Conservation (phyloP, 2,797 vertebrate genomes). For the Orestias chungarensis region DNA sequence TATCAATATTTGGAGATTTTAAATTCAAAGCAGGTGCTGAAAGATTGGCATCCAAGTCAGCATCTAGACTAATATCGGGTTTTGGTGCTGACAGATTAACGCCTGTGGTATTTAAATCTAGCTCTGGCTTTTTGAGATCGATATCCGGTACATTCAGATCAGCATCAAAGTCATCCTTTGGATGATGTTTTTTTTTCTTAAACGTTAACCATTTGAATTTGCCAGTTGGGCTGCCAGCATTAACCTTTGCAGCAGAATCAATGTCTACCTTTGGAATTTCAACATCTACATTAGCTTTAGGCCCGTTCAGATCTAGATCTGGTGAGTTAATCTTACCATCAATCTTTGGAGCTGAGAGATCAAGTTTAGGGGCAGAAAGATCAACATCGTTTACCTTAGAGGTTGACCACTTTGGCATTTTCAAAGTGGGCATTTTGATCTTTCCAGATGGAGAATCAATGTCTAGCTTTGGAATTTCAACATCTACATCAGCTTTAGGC, state of each 20-base stretch:
- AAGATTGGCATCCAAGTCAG: too few relatives aligned
- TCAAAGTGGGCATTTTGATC: slow-evolving; percentile 53
- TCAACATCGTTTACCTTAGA: slow-evolving; percentile 49
- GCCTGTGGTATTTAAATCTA: slow-evolving; percentile 56
- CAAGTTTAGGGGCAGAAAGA: slow-evolving; percentile 43
- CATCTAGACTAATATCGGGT: slow-evolving; percentile 42
- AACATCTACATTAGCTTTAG: slow-evolving; percentile 48
- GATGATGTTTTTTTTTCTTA: slow-evolving; percentile 59
- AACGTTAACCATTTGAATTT: slow-evolving; percentile 56
- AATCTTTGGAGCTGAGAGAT: slow-evolving; percentile 51
- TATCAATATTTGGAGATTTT: too few relatives aligned
- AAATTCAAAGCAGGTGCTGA: too few relatives aligned
- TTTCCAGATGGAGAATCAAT: slow-evolving; percentile 54
- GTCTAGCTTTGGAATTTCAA: slow-evolving; percentile 45
- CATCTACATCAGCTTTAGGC: slow-evolving; percentile 48
- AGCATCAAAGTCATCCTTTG: slow-evolving; percentile 43
- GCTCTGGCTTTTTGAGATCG: slow-evolving; percentile 43
- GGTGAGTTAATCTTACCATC: slow-evolving; percentile 48
- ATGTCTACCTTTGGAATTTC: slow-evolving; percentile 46
- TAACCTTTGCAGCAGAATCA: slow-evolving; percentile 48
- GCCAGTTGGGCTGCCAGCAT: slow-evolving; percentile 50
- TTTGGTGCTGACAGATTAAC: slow-evolving; percentile 59
- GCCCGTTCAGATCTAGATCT: slow-evolving; percentile 39
- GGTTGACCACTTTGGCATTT: slow-evolving; percentile 28
- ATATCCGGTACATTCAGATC: slow-evolving; percentile 58